A percentile compares a stretch with the other conserved stretches of the same genome.
These are phyloP conservation scores for Xestia ashworthii DNA, from an alignment of 2,888 invertebrate species.

Conservation along the genomic window DNA sequence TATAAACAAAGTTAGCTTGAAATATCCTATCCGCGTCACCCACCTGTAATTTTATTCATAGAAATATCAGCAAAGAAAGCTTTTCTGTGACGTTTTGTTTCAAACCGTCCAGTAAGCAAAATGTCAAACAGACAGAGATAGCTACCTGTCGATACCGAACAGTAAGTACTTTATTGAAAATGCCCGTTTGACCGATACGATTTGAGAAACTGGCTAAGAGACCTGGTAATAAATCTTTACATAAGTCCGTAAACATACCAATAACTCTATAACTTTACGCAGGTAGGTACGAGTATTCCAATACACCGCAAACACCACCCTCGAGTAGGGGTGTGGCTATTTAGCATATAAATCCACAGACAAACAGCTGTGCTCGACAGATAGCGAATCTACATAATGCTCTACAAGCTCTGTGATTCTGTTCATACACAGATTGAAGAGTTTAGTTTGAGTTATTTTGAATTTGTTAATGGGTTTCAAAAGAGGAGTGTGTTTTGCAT, in stretches of 20 bases:
- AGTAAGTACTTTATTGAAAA: no score
- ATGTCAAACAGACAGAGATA: no score
- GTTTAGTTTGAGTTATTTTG: constrained; percentile 3
- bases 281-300: neutral
- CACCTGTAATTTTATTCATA: no score
- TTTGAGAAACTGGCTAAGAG: neutral
- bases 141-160: no score
- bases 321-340: constrained; percentile 18
- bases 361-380: constrained; percentile 65
- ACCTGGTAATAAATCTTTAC: neutral
- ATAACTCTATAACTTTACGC: neutral
- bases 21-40: no score
- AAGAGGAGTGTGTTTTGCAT: neutral
- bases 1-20: no score
- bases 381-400: constrained; percentile 55
- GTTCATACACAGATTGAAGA: constrained; percentile 34
- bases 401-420: constrained; percentile 33
- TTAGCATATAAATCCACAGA: constrained; percentile 63
- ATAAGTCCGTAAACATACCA: neutral
- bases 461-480: neutral
- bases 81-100: no score
- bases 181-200: neutral
- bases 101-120: no score
- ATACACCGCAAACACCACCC: neutral
- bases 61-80: no score